Evolutionary conservation across 2,888 invertebrate species (phyloP), one percentile per base, ranked within the genome.

Genomic region (Rotaria sp.): DNA sequence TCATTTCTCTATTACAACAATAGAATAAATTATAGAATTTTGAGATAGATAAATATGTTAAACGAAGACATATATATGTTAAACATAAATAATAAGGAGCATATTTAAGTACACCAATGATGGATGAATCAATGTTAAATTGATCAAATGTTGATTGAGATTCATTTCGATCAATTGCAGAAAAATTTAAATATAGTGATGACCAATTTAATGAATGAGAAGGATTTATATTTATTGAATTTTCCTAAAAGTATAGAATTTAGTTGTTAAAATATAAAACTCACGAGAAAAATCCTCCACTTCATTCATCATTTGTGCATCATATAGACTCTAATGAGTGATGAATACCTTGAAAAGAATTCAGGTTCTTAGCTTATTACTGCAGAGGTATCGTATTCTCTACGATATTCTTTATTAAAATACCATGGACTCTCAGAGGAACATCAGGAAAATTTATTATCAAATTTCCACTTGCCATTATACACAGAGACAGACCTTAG

Each of bases 21-120:
- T 18, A 21, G 15, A 45, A 41, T 75, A 75, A 45, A 26, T 38
- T 41, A 41, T 11, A 45, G 26, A 75, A 26, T 26, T 41, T 41
- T 18, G 35, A 67, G 1, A 67, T 7, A 67, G 5, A 35, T 41
- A 75, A 75, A 75, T 75, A 75, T n/a, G 75, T 75, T 41, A 75
- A 45, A 75, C 75, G 75, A 75, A 75, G 24, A 45, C 75, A 75
- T 24, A 75, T 75, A 75, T 75, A 75, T 41, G 75, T 75, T 75
- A 75, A 75, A 75, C 75, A 75, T 75, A 75, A 24, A 41, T 75
- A 75, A n/a, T 75, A 75, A 26, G 75, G 75, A 26, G 45, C 38
- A 41, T 75, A 75, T 75, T 75, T 75, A 10, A 75, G 26, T 41
- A 45, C 18, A 26, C 75, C 45, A 24, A 75, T 75, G 1, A 75